These are phyloP conservation scores for Odontamblyopus lacepedii DNA, from an alignment of 2,797 vertebrate genomes.

Conservation along the genomic window DNA sequence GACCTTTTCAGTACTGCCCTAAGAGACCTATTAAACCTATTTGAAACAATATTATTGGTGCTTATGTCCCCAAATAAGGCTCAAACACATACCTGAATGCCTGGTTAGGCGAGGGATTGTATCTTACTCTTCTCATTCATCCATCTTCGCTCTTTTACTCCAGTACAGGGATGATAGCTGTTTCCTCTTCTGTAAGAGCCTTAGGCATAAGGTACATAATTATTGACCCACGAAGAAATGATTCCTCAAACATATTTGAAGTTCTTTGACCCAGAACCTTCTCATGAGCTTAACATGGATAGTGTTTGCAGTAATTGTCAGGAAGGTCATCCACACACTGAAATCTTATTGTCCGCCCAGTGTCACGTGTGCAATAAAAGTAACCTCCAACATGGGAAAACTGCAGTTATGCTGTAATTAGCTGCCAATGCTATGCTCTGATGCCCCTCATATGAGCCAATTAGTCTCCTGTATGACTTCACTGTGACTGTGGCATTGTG, in stretches of 20 bases:
- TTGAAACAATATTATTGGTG: too few species aligned
- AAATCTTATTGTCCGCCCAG: background rate
- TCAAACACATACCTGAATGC: too few species aligned
- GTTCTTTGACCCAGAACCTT: constrained; percentile 9
- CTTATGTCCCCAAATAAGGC: too few species aligned
- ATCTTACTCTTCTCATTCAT: too few species aligned
- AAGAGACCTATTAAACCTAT: too few species aligned
- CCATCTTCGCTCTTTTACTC: too few species aligned
- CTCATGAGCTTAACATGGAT: background rate
- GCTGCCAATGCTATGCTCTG: constrained; percentile 47
- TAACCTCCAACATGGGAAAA: constrained; percentile 15
- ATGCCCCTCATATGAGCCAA: constrained; percentile 53
- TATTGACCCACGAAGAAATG: background rate
- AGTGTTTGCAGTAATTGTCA: background rate
- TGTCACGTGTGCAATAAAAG: constrained; percentile 3
- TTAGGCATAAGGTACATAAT: background rate
- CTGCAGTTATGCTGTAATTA: constrained; percentile 46
- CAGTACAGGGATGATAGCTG: too few species aligned
- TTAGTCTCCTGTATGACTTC: constrained; percentile 51
- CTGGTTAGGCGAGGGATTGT: too few species aligned
- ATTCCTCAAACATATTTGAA: background rate
- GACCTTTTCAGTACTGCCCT: too few species aligned
- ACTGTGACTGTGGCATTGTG: constrained; percentile 37
- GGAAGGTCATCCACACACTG: constrained; percentile 18
- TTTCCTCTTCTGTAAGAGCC: too few species aligned